Evolutionary conservation across 2,888 invertebrate species (phyloP), one percentile per base, ranked within the genome.

Genomic region (Bombylius major): DNA sequence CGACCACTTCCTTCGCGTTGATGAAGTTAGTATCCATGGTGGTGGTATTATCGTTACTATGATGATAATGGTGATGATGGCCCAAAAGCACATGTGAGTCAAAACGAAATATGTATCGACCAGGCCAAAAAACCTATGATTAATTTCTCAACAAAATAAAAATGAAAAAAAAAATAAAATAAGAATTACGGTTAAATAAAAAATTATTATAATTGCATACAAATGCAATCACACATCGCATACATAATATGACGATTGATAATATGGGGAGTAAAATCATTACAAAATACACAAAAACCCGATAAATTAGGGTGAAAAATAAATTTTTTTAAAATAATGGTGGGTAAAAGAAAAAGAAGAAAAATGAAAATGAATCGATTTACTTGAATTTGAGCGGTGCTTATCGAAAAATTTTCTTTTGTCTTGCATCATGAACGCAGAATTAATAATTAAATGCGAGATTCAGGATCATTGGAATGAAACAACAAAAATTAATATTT

Each of bases 371-470:
- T 23, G 23, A 23, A 23, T n/a, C 23, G 23, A 23, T 23, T 23
- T 23, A 23, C 23, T 23, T 23, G 23, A 23, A 23, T 51, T 55
- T 46, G 47, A 55, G 55, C 55, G 55, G 34, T 51, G 55, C 55
- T 55, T 55, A 55, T 55, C 55, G 55, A 55, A 55, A 47, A 46
- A 47, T 44, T 44, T 13, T 44, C 56, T 52, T 55, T 56, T 56
- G 56, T 56, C 56, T 56, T 56, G 56, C 52, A 49, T 52, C 51
- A 56, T 52, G 56, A 51, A 56, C 52, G 56, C 52, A 56, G 56
- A 56, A 56, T 56, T 56, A 56, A n/a, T n/a, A n/a, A 56, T 56
- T 47, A 56, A 47, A 47, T 23, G 51, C 23, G 51, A 51, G 39
- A 47, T 47, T 14, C 50, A 55, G 54, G 45, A 50, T 45, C 39